Evolutionary conservation across 30 jellyfish, hydroid and myxozoan genomes (phyloP), one percentile per base, ranked within the genome.

Genomic region (Aurelia coerulea): DNA sequence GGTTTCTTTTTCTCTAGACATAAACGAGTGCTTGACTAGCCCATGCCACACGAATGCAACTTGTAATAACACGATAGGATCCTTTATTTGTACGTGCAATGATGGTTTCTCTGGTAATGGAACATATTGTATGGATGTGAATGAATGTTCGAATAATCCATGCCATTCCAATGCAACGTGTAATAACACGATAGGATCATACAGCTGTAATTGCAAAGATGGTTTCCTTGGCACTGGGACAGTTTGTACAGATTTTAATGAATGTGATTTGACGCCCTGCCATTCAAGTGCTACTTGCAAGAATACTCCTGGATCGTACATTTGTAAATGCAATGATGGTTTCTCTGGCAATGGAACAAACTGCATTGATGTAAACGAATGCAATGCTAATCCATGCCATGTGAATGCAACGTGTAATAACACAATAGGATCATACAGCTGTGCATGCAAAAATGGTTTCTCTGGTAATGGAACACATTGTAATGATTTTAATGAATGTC

Each of bases 21-120:
- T 91, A 29, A 84, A 95, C 58, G 99, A 95, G 68, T 95, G 99
- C 71, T 66, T 67, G 13, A 80, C 80, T 42, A 90, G 78, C 29
- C 90, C 12, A 97, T 79, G 90, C 46, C 35, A 65, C 23, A 39
- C 72, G 13, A 62, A 62, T 79, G 80, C 90, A 7, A 49, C 72
- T 3, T 81, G 91, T 68, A 13, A 7, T 3, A 81, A 66, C 54
- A 67, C 31, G 12, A 14, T 29, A 2, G 81, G 91, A 32, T 17
- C 18, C 10, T 58, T 17, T n/a, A 16, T 10, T 49, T 81, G 91
- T 39, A 32, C 60, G 15, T 81, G 91, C 62, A 41, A 65, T 1
- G 54, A 66, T 17, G 91, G 91, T 33, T 81, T 10, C 39, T n/a
- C 90, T 67, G 80, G 67, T 2, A 64, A 62, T 62, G 88, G 88